phyloP scores from a whole-genome alignment of 2,888 invertebrate genomes.

The Leptinotarsa peninsularis region DNA sequence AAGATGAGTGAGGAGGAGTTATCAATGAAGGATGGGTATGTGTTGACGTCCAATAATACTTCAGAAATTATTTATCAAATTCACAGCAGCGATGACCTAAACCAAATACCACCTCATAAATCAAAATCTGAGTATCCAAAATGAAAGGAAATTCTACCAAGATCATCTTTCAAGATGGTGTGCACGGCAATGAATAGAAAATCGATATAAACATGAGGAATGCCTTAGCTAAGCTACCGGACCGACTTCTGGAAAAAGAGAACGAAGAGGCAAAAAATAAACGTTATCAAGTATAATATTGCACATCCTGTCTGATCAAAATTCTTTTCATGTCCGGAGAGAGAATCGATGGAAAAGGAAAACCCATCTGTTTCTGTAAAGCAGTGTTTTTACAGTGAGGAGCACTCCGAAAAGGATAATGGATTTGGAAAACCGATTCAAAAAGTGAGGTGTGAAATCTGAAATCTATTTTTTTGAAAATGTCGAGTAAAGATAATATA shows the following conservation, averaged over 20 bases:
- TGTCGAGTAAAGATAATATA: background rate
- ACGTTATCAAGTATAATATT: constrained; percentile 58
- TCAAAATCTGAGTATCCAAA: constrained; percentile 8
- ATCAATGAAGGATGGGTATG: background rate
- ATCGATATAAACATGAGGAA: constrained; percentile 48
- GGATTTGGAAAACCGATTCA: constrained; percentile 15
- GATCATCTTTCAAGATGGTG: constrained; percentile 13
- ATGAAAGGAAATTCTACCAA: constrained; percentile 9
- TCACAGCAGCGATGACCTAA: background rate
- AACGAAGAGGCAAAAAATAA: constrained; percentile 52
- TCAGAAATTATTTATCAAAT: background rate
- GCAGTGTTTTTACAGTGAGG: constrained; percentile 42
- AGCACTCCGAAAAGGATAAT: constrained; percentile 14
- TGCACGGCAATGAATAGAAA: constrained; percentile 19
- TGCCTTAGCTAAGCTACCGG: constrained; percentile 43
- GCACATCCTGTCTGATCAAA: constrained; percentile 55
- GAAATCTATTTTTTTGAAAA: background rate
- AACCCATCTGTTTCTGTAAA: constrained; percentile 53
- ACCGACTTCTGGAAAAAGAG: constrained; percentile 30
- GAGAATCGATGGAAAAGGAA: constrained; percentile 54
- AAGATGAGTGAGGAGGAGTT: background rate
- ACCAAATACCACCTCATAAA: background rate
- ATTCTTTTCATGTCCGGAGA: constrained; percentile 56
- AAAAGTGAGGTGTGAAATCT: background rate
- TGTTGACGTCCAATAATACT: background rate